Percentiles rank a stretch among this genome's conserved stretches.
phyloP scores from a whole-genome alignment of 2,888 invertebrate genomes.

The Bellardia pandia region DNA sequence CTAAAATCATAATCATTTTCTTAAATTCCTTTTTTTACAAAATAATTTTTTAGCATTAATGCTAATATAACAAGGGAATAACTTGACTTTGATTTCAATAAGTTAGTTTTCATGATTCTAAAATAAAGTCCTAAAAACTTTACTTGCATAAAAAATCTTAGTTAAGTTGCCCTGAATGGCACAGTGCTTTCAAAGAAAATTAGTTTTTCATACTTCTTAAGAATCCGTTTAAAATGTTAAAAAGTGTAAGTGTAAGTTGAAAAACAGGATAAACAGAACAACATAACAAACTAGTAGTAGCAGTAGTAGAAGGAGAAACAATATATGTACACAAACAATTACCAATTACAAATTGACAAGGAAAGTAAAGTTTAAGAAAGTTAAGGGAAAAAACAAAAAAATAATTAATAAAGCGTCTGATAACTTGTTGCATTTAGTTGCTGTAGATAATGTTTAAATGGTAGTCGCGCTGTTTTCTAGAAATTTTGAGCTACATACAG shows the following conservation, averaged over 20 bases:
- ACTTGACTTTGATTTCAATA: too few relatives aligned
- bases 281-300: slow-evolving; percentile 8
- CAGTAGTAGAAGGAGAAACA: slow-evolving; percentile 4
- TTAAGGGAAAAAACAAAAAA: background rate
- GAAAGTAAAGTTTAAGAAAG: slow-evolving; percentile 3
- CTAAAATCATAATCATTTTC: too few relatives aligned
- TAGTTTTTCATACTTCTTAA: background rate
- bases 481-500: slow-evolving; percentile 31
- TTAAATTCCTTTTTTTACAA: background rate
- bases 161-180: too few relatives aligned
- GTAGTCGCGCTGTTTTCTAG: slow-evolving; percentile 56
- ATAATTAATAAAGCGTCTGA: slow-evolving; percentile 41
- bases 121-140: too few relatives aligned
- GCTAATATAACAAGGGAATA: background rate
- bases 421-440: slow-evolving; percentile 50
- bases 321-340: slow-evolving; percentile 56
- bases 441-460: slow-evolving; percentile 26
- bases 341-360: slow-evolving; percentile 23
- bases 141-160: too few relatives aligned
- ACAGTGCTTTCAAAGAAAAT: background rate
- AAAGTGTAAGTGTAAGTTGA: background rate
- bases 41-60: background rate
- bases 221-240: background rate
- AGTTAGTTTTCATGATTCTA: too few relatives aligned
- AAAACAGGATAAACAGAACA: background rate